Conservation (phyloP, 2,888 invertebrate genomes). For the Nomada fucata region DNA sequence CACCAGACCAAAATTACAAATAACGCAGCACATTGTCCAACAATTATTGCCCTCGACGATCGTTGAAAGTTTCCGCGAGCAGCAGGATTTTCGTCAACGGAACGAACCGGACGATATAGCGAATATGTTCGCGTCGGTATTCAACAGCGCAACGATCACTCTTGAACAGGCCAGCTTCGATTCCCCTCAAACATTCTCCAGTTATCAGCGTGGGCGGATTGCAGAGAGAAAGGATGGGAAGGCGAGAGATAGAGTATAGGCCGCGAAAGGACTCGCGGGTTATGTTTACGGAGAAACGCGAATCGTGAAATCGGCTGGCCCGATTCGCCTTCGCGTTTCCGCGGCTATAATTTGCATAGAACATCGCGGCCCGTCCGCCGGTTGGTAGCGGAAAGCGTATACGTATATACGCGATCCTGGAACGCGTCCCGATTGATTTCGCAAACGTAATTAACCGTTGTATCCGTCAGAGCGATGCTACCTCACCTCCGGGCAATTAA, state of each 20-base stretch:
- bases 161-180: constrained; percentile 28
- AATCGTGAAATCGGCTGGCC: constrained; percentile 50
- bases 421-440: constrained; percentile 20
- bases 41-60: too few relatives aligned
- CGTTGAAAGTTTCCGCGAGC: background rate
- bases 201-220: constrained; percentile 64
- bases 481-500: background rate
- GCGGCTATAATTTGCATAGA: constrained; percentile 57
- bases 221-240: constrained; percentile 40
- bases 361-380: constrained; percentile 44
- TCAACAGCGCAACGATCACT: constrained; percentile 18
- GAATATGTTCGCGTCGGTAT: background rate
- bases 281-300: constrained; percentile 60
- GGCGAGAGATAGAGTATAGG: constrained; percentile 42
- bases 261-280: constrained; percentile 50
- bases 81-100: background rate
- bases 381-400: constrained; percentile 43
- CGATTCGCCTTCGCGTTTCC: constrained; percentile 48
- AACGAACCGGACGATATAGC: constrained; percentile 3
- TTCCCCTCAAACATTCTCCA: constrained; percentile 44
- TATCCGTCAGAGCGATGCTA: background rate
- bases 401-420: constrained; percentile 1
- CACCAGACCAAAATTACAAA: too few relatives aligned
- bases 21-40: too few relatives aligned
- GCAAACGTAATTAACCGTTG: constrained; percentile 7